Evolutionary conservation across 2,888 invertebrate genomes (phyloP), one percentile per base, ranked within the genome.

Genomic region (Tinea pellionella): DNA sequence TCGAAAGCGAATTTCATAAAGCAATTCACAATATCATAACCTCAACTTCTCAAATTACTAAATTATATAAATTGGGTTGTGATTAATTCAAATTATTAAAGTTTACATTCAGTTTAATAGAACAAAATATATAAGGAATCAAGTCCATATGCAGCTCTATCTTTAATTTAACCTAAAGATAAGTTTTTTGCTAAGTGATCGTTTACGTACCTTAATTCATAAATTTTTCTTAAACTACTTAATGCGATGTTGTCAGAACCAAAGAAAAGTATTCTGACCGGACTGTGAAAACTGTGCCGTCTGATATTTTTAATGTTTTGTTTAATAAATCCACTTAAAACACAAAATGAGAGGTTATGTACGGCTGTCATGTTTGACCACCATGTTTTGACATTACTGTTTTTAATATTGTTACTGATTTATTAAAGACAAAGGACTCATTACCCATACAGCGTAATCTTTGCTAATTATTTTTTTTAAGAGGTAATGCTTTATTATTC

Each of bases 161-260:
- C n/a, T n/a, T n/a, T n/a, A n/a, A n/a, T n/a, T n/a, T n/a, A n/a
- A n/a, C n/a, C n/a, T n/a, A n/a, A n/a, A n/a, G n/a, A n/a, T n/a
- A n/a, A n/a, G n/a, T n/a, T n/a, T n/a, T n/a, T n/a, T n/a, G n/a
- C n/a, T 24, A 24, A 24, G 3, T 37, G 37, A 47, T 4, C 15
- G 8, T 47, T 47, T 15, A 47, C 47, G 24, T 82, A 94, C 94
- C 90, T 90, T 70, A 91, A 90, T 62, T 89, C 80, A 73, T 92
- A 87, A 8, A 96, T 88, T 64, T 86, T 87, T 75, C 89, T 88
- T 58, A 97, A 85, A 73, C 94, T 95, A 63, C 90, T 90, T 18
- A 95, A 70, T 0, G 96, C 93, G 80, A 96, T 96, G 59, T 89
- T 85, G 75, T 97, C 96, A 12, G 94, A 93, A 7, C 97, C 97